Percentiles rank a stretch among this genome's conserved stretches.
Conservation (phyloP, 2,888 invertebrate genomes). For the Amphipoea oculea region DNA sequence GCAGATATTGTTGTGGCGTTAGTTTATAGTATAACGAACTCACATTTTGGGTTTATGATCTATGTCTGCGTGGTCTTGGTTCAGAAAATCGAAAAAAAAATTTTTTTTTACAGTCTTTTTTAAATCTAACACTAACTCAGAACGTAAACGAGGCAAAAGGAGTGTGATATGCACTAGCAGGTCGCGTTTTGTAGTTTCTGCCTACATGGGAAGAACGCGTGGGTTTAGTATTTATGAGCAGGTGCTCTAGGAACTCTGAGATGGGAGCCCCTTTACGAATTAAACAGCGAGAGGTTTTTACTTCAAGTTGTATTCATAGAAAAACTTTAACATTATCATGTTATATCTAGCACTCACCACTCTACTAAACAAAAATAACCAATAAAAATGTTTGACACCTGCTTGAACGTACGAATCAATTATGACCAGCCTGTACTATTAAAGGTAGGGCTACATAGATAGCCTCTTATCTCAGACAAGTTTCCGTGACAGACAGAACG, state of each 20-base stretch:
- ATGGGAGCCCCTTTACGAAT: no score
- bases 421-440: no score
- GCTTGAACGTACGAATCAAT: no score
- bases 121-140: not conserved
- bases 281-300: no score
- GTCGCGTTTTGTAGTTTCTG: not conserved
- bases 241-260: no score
- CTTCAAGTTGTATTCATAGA: no score
- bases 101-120: not conserved
- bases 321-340: no score
- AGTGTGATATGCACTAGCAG: not conserved
- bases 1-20: constrained; percentile 17
- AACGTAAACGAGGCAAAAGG: not conserved
- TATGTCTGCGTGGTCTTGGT: not conserved
- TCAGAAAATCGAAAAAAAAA: not conserved
- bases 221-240: not conserved
- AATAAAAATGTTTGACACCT: no score
- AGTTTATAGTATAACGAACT: not conserved
- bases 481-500: not conserved
- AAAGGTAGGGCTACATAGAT: no score
- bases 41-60: not conserved
- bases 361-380: no score
- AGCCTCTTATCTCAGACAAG: not conserved
- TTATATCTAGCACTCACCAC: no score
- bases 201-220: not conserved